These are phyloP conservation scores for Trachelus stipa DNA, from an alignment of 2,888 invertebrate species.

Conservation along the genomic window DNA sequence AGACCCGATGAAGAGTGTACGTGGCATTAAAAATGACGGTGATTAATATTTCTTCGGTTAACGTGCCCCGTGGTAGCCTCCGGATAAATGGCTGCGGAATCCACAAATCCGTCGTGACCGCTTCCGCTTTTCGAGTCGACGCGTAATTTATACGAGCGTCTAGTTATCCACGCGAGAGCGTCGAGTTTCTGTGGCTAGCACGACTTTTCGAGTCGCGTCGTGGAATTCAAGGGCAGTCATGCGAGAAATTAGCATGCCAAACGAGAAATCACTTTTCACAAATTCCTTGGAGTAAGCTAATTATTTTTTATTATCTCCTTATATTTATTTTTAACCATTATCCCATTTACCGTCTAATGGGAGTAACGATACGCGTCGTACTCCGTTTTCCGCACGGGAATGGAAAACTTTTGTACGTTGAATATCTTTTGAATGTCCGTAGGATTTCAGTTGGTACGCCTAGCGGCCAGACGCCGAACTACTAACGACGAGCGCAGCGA, in stretches of 20 bases:
- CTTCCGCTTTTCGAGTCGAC: slow-evolving; percentile 11
- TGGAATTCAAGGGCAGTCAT: background rate
- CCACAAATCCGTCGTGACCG: slow-evolving; percentile 24
- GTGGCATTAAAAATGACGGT: slow-evolving; percentile 12
- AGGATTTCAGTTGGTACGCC: background rate
- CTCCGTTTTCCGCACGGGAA: background rate
- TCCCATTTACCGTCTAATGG: background rate
- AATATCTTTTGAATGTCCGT: background rate
- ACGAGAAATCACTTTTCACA: background rate
- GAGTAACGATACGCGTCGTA: background rate
- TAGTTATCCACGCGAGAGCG: slow-evolving; percentile 3
- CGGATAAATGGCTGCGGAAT: slow-evolving; percentile 15
- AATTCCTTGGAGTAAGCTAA: background rate
- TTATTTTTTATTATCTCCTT: background rate
- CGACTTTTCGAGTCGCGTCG: background rate
- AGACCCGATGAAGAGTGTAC: no score
- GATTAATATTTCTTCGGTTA: slow-evolving; percentile 14
- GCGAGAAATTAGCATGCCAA: background rate
- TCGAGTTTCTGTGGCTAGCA: background rate
- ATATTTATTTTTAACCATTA: background rate
- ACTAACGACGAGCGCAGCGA: background rate
- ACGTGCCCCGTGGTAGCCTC: background rate
- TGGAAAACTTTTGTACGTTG: background rate
- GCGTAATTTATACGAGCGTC: slow-evolving; percentile 3
- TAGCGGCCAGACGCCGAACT: background rate